phyloP scores from a whole-genome alignment of 2,888 invertebrate species.

The Eilema caniola region DNA sequence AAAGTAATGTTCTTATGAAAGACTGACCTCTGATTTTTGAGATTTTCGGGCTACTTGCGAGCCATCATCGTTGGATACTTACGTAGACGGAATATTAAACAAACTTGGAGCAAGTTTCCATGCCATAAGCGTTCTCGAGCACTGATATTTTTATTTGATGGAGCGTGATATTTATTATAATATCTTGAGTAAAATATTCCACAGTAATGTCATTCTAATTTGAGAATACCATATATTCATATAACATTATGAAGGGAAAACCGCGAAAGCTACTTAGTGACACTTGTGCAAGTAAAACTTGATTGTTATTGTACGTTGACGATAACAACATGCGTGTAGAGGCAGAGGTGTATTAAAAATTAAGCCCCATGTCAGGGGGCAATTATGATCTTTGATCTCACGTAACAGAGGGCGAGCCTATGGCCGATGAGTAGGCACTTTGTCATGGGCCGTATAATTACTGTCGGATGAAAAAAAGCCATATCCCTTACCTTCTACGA shows the following conservation, averaged over 20 bases:
- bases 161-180: constrained; percentile 26
- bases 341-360: no score
- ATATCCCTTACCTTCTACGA: no score
- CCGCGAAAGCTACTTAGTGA: constrained; percentile 6
- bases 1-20: constrained; percentile 53
- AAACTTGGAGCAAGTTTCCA: constrained; percentile 39
- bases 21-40: constrained; percentile 51
- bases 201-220: constrained; percentile 18
- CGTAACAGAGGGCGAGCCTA: no score
- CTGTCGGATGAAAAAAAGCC: no score
- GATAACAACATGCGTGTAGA: no score
- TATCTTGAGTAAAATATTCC: constrained; percentile 16
- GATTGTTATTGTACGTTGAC: no score
- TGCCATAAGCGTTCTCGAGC: constrained; percentile 20
- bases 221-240: neutral
- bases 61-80: constrained; percentile 61
- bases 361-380: no score
- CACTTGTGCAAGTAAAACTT: neutral
- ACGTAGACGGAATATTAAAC: constrained; percentile 62
- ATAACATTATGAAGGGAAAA: constrained; percentile 3
- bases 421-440: no score
- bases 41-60: constrained; percentile 51
- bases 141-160: constrained; percentile 26
- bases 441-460: no score
- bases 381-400: no score